Conservation (phyloP, 2,888 invertebrate genomes). For the Capitulum mitella region DNA sequence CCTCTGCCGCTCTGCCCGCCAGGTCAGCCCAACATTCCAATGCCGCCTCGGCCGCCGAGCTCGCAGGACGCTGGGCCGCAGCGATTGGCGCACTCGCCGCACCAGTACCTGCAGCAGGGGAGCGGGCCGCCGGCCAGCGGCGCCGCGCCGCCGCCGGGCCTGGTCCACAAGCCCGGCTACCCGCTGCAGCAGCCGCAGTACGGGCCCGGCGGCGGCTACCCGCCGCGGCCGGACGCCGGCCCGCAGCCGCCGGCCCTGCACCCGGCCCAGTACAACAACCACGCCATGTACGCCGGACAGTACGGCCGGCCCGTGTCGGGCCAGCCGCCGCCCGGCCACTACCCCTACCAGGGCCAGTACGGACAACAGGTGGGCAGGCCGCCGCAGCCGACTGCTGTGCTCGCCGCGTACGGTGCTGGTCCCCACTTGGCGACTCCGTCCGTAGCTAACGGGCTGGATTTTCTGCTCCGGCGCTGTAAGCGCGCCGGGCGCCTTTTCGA, state of each 20-base stretch:
- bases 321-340: slow-evolving; percentile 11
- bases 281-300: not conserved
- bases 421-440: too few species aligned
- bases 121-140: not conserved
- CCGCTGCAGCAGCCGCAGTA: slow-evolving; percentile 31
- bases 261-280: not conserved
- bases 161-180: slow-evolving; percentile 28
- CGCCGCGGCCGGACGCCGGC: slow-evolving; percentile 1
- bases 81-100: not conserved
- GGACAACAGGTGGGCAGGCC: not conserved
- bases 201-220: slow-evolving; percentile 20
- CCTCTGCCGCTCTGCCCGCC: not conserved
- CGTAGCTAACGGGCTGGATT: too few species aligned
- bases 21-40: slow-evolving; percentile 20
- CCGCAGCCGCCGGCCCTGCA: slow-evolving; percentile 11
- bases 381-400: too few species aligned
- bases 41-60: slow-evolving; percentile 26
- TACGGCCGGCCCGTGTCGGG: not conserved
- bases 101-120: not conserved
- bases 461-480: too few species aligned
- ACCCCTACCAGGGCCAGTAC: slow-evolving; percentile 1
- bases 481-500: too few species aligned
- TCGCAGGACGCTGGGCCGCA: not conserved
- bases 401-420: too few species aligned
- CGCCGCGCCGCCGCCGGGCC: not conserved